These are phyloP conservation scores for Cheirogaleus medius DNA, from an alignment of 2,113 vertebrate species.

Conservation along the genomic window DNA sequence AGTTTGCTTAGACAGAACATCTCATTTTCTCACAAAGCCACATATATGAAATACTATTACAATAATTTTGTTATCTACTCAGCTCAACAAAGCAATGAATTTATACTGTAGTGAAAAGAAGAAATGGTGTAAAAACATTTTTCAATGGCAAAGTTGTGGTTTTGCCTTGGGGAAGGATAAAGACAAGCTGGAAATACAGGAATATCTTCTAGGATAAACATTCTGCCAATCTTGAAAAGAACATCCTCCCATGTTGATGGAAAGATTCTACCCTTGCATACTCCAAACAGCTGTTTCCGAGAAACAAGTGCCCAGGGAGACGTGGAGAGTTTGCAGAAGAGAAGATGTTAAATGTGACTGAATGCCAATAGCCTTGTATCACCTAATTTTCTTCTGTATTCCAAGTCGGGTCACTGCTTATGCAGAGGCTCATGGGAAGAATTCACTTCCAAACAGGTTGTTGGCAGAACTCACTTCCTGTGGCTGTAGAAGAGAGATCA, in stretches of 20 bases:
- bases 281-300: background rate
- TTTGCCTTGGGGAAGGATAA: background rate
- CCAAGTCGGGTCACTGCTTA: background rate
- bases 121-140: background rate
- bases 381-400: background rate
- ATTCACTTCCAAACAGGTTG: background rate
- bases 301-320: background rate
- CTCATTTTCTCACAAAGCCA: conserved; percentile 2
- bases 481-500: background rate
- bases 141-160: background rate
- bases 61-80: background rate
- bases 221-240: background rate
- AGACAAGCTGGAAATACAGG: background rate
- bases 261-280: background rate
- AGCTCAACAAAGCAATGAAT: background rate
- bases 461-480: background rate
- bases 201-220: background rate
- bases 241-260: background rate
- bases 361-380: background rate
- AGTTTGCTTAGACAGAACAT: background rate
- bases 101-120: background rate
- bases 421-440: background rate
- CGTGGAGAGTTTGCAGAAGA: background rate
- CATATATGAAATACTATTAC: background rate
- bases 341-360: background rate